A percentile compares a stretch with the other conserved stretches of the same genome.
phyloP scores from a whole-genome alignment of 2,888 invertebrate genomes.

The Apotomis capreana region DNA sequence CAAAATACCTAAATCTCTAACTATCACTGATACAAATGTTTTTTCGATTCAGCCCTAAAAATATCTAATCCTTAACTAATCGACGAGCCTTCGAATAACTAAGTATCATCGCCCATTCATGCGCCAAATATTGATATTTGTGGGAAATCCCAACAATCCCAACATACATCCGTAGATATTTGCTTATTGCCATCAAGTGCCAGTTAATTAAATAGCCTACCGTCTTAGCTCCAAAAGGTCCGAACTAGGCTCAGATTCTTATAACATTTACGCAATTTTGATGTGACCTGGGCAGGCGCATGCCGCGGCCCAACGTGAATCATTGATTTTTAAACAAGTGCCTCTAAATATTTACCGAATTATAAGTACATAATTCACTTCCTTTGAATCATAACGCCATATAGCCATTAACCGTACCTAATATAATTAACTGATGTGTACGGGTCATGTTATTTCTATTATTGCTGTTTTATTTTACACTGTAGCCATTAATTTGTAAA shows the following conservation, averaged over 20 bases:
- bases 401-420: conserved; percentile 1
- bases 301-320: conserved; percentile 28
- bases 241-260: not conserved
- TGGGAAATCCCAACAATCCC: conserved; percentile 42
- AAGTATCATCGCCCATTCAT: conserved; percentile 36
- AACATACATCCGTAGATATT: conserved; percentile 37
- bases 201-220: conserved; percentile 42
- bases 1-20: too few species aligned
- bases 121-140: conserved; percentile 39
- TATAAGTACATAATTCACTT: conserved; percentile 32
- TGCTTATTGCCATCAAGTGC: conserved; percentile 37
- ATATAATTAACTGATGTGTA: conserved; percentile 3
- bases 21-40: too few species aligned
- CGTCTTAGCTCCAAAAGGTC: not conserved
- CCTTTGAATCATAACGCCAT: conserved; percentile 21
- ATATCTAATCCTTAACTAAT: conserved; percentile 28
- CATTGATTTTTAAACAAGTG: conserved; percentile 35
- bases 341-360: conserved; percentile 37
- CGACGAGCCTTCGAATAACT: conserved; percentile 22
- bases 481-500: too few species aligned
- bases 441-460: not conserved
- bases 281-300: conserved; percentile 7
- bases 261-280: not conserved
- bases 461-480: not conserved
- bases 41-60: too few species aligned